Evolutionary conservation across 1,140 invertebrate genomes (phyloP), one percentile per base, ranked within the genome.

Genomic region (Elymnias hypermnestra): DNA sequence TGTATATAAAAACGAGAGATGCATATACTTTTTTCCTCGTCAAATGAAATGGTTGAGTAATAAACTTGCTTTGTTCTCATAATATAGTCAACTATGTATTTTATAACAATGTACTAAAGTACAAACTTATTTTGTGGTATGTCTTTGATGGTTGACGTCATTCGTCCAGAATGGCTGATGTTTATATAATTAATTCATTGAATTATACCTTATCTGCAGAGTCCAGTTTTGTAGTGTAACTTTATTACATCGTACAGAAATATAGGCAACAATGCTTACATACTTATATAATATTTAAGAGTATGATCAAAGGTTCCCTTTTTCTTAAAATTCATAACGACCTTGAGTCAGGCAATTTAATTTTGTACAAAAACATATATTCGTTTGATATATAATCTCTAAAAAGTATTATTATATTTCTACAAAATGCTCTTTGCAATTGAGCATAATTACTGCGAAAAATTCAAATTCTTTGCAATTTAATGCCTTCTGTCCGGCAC

Each of bases 101-200:
- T 56, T 64, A 65, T 41, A 7, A 5, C 10, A 28, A 13, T 35
- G 5, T 5, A 6, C 21, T 57, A 69, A 53, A 54, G 55, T 45
- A 15, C 23, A 57, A 33, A 43, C 36, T 57, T n/a, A 13, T 39
- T 8, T 10, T 19, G 28, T 4, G 7, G n/a, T 6, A 33, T 23
- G 25, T 35, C 13, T 33, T 58, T 37, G 41, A 36, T 17, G 35
- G 33, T 40, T 71, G 63, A 72, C 58, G 56, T 70, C 66, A 66
- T 48, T 17, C 37, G 40, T 31, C 37, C 55, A 72, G 53, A 62
- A 76, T 76, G 73, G 73, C 70, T 42, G 72, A 64, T 56, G 50
- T 58, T 58, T 39, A 50, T 51, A 67, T 63, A 57, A 70, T 58
- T 68, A 58, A 61, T 69, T 69, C 65, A 63, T 53, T 31, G 25